These are phyloP conservation scores for Gadus chalcogrammus DNA, from an alignment of 2,113 vertebrate species.

Conservation along the genomic window DNA sequence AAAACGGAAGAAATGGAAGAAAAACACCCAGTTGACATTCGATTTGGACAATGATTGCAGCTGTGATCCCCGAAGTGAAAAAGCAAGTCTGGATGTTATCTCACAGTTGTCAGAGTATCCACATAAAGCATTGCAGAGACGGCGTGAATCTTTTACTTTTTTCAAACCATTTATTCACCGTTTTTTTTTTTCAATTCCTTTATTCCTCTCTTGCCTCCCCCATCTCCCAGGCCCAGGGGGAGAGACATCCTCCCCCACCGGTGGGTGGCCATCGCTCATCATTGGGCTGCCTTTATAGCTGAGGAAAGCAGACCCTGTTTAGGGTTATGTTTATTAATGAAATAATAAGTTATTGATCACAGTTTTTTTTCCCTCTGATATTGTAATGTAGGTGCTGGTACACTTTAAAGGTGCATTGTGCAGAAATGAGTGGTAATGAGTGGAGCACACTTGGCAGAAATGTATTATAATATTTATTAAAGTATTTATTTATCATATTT, in stretches of 20 bases:
- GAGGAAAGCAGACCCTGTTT: constrained; percentile 22
- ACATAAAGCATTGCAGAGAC: constrained; percentile 26
- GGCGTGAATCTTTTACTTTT: background rate
- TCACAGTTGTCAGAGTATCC: constrained; percentile 31
- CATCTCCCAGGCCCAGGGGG: constrained; percentile 10
- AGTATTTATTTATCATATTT: too few relatives aligned
- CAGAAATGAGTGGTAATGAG: too few relatives aligned
- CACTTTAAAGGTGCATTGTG: too few relatives aligned
- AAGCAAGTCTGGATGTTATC: constrained; percentile 23
- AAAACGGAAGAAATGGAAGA: background rate
- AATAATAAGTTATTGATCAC: constrained; percentile 27
- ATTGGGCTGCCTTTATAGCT: constrained; percentile 50
- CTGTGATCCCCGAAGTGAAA: constrained; percentile 35
- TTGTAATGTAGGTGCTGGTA: constrained; percentile 18
- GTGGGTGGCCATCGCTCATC: constrained; percentile 53
- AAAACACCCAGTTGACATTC: constrained; percentile 19
- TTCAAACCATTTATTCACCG: constrained; percentile 13
- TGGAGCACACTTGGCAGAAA: too few relatives aligned
- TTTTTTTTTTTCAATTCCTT: constrained; percentile 15
- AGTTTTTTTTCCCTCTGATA: constrained; percentile 37
- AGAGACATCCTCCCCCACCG: constrained; percentile 36
- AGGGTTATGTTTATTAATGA: constrained; percentile 47
- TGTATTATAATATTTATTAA: too few relatives aligned
- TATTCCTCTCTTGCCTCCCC: constrained; percentile 9
- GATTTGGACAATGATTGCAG: constrained; percentile 42